A percentile compares a stretch with the other conserved stretches of the same genome.
phyloP scores from a whole-genome alignment of 2,113 vertebrate genomes.

The Eptesicus fuscus region DNA sequence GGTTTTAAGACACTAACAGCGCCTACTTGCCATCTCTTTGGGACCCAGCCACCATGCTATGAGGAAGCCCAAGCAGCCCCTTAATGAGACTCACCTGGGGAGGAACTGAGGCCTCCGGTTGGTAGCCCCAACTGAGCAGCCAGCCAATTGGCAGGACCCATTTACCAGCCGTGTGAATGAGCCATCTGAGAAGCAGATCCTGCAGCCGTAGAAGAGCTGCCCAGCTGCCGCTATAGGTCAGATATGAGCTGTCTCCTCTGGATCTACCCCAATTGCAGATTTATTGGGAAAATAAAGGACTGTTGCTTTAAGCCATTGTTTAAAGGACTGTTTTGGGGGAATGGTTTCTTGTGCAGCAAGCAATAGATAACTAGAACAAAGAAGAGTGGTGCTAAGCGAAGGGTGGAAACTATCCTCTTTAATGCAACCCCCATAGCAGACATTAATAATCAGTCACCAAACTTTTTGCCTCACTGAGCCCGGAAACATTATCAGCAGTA shows the following conservation, averaged over 20 bases:
- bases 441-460: not conserved
- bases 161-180: accelerated
- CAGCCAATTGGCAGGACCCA: not conserved
- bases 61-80: not conserved
- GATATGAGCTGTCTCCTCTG: not conserved
- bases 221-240: not conserved
- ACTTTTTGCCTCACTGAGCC: not conserved
- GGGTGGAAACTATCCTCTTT: not conserved
- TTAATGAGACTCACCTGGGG: not conserved
- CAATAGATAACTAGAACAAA: not conserved
- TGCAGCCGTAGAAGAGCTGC: not conserved
- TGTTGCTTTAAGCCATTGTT: not conserved
- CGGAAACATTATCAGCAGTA: not conserved
- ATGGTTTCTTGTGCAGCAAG: not conserved
- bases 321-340: not conserved
- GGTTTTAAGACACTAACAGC: not conserved
- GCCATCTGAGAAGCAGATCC: not conserved
- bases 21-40: not conserved
- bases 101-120: not conserved
- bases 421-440: not conserved
- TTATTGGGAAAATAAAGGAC: not conserved
- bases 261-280: not conserved
- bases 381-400: not conserved
- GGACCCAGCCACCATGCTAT: not conserved
- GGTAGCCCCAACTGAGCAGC: not conserved